Evolutionary conservation across 2,888 invertebrate species (phyloP).

Genomic region (Rhagonycha fulva): DNA sequence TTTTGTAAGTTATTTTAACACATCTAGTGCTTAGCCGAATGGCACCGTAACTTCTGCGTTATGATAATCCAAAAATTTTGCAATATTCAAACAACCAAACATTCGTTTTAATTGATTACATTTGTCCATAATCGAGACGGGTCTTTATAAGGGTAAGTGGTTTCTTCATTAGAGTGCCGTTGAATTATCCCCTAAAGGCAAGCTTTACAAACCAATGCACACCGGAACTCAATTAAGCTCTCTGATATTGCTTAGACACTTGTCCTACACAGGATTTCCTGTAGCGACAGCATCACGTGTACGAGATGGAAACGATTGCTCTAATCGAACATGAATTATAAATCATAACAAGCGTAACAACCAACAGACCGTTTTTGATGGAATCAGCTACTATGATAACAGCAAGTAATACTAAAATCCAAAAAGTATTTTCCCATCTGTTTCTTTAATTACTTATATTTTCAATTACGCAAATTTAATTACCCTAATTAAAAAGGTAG

Average conservation of each 20-base stretch:
- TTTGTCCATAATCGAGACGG: slow-evolving; percentile 1
- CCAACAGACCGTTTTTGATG: slow-evolving; percentile 5
- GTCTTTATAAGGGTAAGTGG: slow-evolving; percentile 3
- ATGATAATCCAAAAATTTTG: background rate
- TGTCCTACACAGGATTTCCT: slow-evolving; percentile 28
- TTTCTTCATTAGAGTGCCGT: background rate
- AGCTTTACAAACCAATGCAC: slow-evolving; percentile 18
- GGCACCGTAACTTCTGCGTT: background rate
- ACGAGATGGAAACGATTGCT: slow-evolving; percentile 7
- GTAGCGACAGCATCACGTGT: slow-evolving; percentile 16
- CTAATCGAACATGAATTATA: slow-evolving; percentile 22
- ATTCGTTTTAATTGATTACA: slow-evolving; percentile 5
- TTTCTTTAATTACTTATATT: too few relatives aligned
- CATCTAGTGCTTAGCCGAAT: slow-evolving; percentile 5
- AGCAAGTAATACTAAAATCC: background rate
- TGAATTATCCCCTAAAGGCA: slow-evolving; percentile 17
- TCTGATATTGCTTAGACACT: slow-evolving; percentile 21
- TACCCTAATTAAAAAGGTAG: background rate
- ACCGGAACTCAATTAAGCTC: slow-evolving; percentile 26
- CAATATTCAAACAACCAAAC: background rate
- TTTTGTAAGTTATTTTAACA: slow-evolving; percentile 16
- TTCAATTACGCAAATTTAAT: background rate
- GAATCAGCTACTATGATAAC: background rate
- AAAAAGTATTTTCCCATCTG: background rate
- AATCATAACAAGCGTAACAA: slow-evolving; percentile 15